These are phyloP conservation scores for Meteorus sp. DNA, from an alignment of 1,140 invertebrate genomes.

Conservation along the genomic window DNA sequence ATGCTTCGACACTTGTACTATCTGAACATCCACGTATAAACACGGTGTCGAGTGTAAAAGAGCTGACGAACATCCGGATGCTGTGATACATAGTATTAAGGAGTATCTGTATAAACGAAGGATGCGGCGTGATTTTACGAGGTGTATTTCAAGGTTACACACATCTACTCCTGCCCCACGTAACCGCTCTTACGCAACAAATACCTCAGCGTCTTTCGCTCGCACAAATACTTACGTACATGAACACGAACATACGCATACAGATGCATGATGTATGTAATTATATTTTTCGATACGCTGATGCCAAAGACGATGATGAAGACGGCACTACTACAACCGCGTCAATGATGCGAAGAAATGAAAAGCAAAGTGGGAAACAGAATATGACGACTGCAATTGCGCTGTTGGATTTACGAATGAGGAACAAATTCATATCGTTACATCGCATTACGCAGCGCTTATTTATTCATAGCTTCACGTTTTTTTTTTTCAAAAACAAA, in stretches of 20 bases:
- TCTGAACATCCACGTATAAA: too few relatives aligned
- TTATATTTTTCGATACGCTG: too few relatives aligned
- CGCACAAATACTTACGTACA: not conserved
- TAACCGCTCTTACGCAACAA: not conserved
- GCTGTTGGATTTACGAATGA: too few relatives aligned
- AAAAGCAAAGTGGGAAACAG: not conserved
- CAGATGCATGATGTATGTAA: not conserved
- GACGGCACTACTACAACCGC: not conserved
- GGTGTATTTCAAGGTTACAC: slow-evolving; percentile 7
- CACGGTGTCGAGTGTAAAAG: not conserved
- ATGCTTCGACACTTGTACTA: too few relatives aligned
- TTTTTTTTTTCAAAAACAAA: not conserved
- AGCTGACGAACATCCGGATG: too few relatives aligned
- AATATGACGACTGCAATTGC: too few relatives aligned
- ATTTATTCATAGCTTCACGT: too few relatives aligned
- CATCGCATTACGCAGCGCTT: not conserved
- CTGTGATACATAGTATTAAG: not conserved
- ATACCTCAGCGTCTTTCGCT: not conserved
- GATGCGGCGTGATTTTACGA: slow-evolving; percentile 14
- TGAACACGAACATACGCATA: too few relatives aligned
- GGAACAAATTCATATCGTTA: too few relatives aligned
- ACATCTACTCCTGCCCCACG: not conserved
- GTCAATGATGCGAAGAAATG: not conserved
- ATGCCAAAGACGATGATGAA: not conserved
- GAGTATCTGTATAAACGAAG: not conserved